Evolutionary conservation across 2,113 vertebrate species (phyloP).

Genomic region (Hypocryptadius cinnamomeus): DNA sequence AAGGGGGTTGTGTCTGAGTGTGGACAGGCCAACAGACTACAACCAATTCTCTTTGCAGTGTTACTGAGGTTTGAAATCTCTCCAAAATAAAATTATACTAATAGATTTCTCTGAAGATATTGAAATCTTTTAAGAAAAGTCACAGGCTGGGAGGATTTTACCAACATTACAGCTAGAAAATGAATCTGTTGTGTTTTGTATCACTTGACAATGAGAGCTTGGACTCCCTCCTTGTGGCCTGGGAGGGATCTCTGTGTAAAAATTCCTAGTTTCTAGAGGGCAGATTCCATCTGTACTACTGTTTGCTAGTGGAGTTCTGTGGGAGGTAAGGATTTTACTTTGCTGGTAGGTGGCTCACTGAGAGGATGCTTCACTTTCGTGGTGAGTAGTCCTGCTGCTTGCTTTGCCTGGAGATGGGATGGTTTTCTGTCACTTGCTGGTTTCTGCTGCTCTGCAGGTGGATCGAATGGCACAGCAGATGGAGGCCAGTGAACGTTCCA

Average conservation of each 20-base stretch:
- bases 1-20: background rate
- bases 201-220: background rate
- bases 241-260: background rate
- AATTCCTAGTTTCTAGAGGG: background rate
- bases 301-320: background rate
- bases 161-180: background rate
- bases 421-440: background rate
- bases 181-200: background rate
- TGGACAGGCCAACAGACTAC: background rate
- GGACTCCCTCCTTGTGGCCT: background rate
- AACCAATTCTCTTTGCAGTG: background rate
- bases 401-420: background rate
- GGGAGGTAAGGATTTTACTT: background rate
- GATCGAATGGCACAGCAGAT: slow-evolving; percentile 77
- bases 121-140: background rate
- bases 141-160: background rate
- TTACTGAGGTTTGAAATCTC: background rate
- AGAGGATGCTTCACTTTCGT: background rate
- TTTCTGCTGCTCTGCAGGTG: slow-evolving; percentile 67
- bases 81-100: background rate
- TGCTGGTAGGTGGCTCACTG: background rate
- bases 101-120: background rate
- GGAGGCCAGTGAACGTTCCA: slow-evolving; percentile 75
- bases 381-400: background rate
- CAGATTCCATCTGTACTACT: background rate